Base-by-base conservation (phyloP, 1,140 invertebrate genomes). In the Euwallacea similis region DNA sequence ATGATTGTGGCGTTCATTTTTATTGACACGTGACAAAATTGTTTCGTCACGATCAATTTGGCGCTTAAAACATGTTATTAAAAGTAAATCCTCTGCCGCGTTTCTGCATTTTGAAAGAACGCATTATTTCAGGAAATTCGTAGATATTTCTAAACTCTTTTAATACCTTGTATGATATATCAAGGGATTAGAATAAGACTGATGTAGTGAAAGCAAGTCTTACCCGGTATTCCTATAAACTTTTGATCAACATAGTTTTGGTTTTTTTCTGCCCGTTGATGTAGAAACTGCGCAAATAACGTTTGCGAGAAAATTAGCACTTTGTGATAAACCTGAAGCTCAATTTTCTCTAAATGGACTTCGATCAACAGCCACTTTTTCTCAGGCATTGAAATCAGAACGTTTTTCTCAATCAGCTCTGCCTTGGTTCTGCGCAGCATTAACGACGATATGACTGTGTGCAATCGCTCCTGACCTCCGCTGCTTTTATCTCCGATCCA, bases 401-500 rank as follows among this genome's bases (percentile, higher is more conserved):
- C 79, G 0, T 88, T 87, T 21, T 84, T 82, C 43, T 84, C 79
- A 69, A 90, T 87, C 21, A 93, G 83, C 78, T 95, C 90, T 50
- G 83, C 83, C 82, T 97, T 98, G 0, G 93, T 96, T 63, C 95
- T 84, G 8, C 95, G 83, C 58, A 98, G 82, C 85, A 97, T 87
- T 0, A 97, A 77, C 2, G 88, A 88, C 71, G 93, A 92, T 77
- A 95, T 89, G 0, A 97, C 83, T 0, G 90, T 90, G 71, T 90
- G 88, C 3, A 97, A 82, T 42, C 94, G 82, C 74, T 91, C 86
- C 66, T 86, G 86, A 0, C 91, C 91, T 42, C 89, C 88, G 7
- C 84, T 82, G 74, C 85, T 89, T 78, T 93, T 93, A 78, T 91
- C 91, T 70, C 92, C 90, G 0, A 92, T 88, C 88, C 88, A 91